Conservation (phyloP, 2,113 vertebrate species). For the Erythrolamprus reginae region DNA sequence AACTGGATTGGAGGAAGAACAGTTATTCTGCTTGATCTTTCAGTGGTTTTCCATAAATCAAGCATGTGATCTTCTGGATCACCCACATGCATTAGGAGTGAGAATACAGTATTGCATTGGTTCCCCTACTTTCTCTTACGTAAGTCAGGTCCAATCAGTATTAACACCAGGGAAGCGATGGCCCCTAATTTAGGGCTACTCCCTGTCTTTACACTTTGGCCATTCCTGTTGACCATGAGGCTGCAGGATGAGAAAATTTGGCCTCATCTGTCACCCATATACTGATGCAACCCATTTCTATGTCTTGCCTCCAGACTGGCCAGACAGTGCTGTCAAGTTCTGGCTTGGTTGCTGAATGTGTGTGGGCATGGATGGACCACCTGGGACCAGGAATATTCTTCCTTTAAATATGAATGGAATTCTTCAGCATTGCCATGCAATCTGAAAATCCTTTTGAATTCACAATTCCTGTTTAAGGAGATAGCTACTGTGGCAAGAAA, state of each 20-base stretch:
- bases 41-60: background rate
- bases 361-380: background rate
- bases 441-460: background rate
- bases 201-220: background rate
- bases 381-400: background rate
- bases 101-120: background rate
- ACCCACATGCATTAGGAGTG: background rate
- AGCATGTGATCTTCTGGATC: background rate
- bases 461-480: background rate
- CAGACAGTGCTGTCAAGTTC: background rate
- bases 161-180: background rate
- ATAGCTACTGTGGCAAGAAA: background rate
- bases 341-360: background rate
- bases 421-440: background rate
- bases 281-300: background rate
- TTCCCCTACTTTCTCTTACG: background rate
- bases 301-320: background rate
- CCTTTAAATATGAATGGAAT: background rate
- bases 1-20: background rate
- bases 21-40: background rate
- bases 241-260: background rate
- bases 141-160: background rate
- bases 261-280: background rate
- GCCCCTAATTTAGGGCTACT: background rate
- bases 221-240: background rate